Percentiles rank a stretch among this genome's conserved stretches.
Evolutionary conservation across 2,888 invertebrate species (phyloP).

Genomic region (Gymnocheta viridis): DNA sequence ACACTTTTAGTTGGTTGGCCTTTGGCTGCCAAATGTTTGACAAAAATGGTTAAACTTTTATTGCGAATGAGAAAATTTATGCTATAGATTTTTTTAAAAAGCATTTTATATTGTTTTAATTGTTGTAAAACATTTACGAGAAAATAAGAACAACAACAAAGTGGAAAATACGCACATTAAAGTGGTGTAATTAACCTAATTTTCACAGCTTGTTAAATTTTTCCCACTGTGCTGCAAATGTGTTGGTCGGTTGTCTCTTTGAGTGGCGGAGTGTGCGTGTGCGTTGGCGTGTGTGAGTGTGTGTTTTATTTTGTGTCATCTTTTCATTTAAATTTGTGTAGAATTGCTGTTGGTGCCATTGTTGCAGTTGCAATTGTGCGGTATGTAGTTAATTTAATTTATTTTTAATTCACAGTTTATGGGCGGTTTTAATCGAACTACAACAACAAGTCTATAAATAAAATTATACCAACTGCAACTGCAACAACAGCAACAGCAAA

Average conservation of each 20-base stretch:
- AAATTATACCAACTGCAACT: slow-evolving; percentile 13
- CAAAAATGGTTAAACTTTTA: slow-evolving; percentile 52
- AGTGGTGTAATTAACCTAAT: slow-evolving; percentile 67
- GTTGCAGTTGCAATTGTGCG: slow-evolving; percentile 43
- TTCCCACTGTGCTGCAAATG: slow-evolving; percentile 44
- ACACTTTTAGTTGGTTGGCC: slow-evolving; percentile 26
- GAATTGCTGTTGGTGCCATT: slow-evolving; percentile 19
- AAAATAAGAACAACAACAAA: neutral
- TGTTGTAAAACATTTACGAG: slow-evolving; percentile 46
- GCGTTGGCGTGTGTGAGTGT: neutral
- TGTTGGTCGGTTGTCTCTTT: neutral
- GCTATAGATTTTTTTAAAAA: slow-evolving; percentile 31
- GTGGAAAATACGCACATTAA: slow-evolving; percentile 34
- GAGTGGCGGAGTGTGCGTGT: neutral
- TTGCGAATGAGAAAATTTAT: slow-evolving; percentile 31
- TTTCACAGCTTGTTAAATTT: slow-evolving; percentile 67
- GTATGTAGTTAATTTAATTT: slow-evolving; percentile 64
- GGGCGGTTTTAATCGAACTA: slow-evolving; percentile 62
- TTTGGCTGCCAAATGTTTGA: slow-evolving; percentile 58
- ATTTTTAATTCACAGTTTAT: slow-evolving; percentile 67
- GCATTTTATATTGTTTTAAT: slow-evolving; percentile 32
- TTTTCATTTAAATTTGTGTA: slow-evolving; percentile 13
- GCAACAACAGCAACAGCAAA: neutral
- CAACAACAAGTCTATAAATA: slow-evolving; percentile 54
- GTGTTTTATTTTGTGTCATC: slow-evolving; percentile 32